These are phyloP conservation scores for Sorex araneus DNA, from an alignment of 2,113 vertebrate genomes.

Conservation along the genomic window DNA sequence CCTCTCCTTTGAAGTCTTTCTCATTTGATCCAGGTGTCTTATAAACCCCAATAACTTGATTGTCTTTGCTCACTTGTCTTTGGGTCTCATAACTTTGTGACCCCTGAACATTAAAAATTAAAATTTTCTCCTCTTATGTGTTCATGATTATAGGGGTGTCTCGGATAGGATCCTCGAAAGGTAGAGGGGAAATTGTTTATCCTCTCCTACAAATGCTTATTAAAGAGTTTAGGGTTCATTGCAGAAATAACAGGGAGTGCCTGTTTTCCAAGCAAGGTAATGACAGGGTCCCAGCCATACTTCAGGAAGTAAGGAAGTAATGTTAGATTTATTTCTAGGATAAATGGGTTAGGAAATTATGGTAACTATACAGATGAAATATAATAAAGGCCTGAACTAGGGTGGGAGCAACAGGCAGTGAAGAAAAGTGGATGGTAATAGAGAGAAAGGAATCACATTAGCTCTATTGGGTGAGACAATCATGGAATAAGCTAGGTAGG, in stretches of 20 bases:
- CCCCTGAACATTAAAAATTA: background rate
- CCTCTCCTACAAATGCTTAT: background rate
- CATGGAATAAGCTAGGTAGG: background rate
- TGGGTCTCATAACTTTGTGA: background rate
- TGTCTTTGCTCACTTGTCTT: background rate
- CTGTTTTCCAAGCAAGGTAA: background rate
- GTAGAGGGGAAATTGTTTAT: background rate
- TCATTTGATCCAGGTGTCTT: background rate
- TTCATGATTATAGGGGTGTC: background rate
- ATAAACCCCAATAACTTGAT: background rate
- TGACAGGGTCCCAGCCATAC: background rate
- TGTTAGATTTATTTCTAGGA: background rate
- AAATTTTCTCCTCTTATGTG: background rate
- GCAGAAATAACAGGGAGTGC: background rate
- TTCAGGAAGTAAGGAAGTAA: slow-evolving; percentile 31
- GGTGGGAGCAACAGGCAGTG: background rate
- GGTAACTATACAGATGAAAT: background rate
- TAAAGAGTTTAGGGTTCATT: background rate
- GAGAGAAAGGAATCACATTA: background rate
- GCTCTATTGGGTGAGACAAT: background rate
- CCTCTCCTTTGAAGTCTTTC: background rate
- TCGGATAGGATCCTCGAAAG: background rate
- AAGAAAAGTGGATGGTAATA: background rate
- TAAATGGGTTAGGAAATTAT: background rate
- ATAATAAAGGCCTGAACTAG: background rate